Conservation (phyloP, 2,888 invertebrate genomes). For the Nomada hirtipes region DNA sequence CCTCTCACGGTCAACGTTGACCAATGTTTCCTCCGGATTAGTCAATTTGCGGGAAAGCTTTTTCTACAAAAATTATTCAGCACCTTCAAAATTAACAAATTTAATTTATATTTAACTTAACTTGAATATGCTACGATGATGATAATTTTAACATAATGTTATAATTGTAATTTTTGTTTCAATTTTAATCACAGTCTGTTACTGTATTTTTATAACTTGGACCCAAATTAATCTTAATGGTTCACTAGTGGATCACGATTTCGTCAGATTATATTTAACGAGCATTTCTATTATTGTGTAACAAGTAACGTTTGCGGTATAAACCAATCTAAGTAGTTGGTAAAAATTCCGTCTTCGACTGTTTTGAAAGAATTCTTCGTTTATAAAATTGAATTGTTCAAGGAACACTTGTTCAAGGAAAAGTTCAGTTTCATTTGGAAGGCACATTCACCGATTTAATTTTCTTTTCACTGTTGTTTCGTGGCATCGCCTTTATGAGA, state of each 20-base stretch:
- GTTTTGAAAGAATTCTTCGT: neutral
- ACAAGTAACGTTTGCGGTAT: neutral
- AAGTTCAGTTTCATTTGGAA: neutral
- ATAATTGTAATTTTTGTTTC: too few relatives aligned
- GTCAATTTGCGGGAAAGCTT: neutral
- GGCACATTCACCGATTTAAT: neutral
- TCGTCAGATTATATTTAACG: neutral
- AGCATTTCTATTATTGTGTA: neutral
- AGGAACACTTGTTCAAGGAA: neutral
- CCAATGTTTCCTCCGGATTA: neutral
- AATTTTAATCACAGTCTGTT: too few relatives aligned
- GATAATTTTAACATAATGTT: too few relatives aligned
- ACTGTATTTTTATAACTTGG: neutral
- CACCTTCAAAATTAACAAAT: too few relatives aligned
- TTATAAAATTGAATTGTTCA: neutral
- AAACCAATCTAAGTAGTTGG: constrained; percentile 26
- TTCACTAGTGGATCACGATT: neutral
- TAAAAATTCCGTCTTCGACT: neutral
- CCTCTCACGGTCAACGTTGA: neutral
- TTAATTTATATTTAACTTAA: too few relatives aligned
- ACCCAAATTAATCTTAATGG: neutral
- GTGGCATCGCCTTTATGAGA: too few relatives aligned
- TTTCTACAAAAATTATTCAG: too few relatives aligned
- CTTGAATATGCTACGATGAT: too few relatives aligned
- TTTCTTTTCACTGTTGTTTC: too few relatives aligned